Evolutionary conservation across 2,888 invertebrate genomes (phyloP).

Genomic region (Germaria angustata): DNA sequence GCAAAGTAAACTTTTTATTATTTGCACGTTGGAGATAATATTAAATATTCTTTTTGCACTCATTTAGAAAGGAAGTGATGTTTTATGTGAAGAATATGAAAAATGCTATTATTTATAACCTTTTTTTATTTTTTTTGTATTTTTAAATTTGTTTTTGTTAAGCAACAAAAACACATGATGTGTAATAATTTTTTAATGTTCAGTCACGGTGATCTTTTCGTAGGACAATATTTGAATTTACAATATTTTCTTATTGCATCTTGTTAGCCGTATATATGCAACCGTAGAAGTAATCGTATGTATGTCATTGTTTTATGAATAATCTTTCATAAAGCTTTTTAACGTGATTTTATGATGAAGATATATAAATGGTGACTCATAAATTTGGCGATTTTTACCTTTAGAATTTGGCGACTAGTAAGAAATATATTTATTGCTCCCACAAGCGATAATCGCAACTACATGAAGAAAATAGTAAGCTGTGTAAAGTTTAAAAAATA

Average conservation of each 20-base stretch:
- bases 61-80: background rate
- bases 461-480: no score
- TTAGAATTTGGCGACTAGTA: no score
- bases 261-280: background rate
- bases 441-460: background rate
- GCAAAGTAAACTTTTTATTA: background rate
- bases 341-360: background rate
- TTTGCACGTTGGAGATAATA: no score
- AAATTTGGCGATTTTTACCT: background rate
- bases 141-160: background rate
- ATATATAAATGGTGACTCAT: slow-evolving; percentile 12
- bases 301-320: slow-evolving; percentile 26
- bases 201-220: background rate
- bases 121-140: background rate
- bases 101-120: background rate
- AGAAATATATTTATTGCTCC: background rate
- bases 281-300: background rate
- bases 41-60: background rate
- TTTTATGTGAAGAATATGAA: background rate
- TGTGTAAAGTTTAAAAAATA: no score
- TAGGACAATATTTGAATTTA: background rate
- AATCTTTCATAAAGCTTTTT: background rate
- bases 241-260: slow-evolving; percentile 25
- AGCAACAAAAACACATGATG: background rate
- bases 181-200: background rate